Conservation (phyloP, 2,113 vertebrate genomes). For the Axis porcinus region DNA sequence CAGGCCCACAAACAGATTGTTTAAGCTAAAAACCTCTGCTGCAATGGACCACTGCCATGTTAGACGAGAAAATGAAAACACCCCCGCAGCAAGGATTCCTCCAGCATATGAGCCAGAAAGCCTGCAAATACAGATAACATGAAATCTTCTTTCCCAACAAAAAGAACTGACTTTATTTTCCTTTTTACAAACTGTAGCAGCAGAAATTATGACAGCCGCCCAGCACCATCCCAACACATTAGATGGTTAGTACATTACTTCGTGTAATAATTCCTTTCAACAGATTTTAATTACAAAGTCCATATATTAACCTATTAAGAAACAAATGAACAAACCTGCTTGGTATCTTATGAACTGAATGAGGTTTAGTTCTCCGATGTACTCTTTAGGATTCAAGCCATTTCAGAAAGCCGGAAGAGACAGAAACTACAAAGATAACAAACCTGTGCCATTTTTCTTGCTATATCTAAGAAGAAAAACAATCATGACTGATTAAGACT, state of each 20-base stretch:
- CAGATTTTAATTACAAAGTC: conserved; percentile 57
- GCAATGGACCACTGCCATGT: conserved; percentile 97
- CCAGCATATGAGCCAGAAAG: conserved; percentile 90
- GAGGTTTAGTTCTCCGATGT: conserved; percentile 15
- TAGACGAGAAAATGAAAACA: conserved; percentile 94
- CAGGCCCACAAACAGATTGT: conserved; percentile 96
- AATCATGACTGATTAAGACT: neutral
- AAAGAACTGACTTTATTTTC: conserved; percentile 79
- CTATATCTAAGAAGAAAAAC: neutral
- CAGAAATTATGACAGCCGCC: conserved; percentile 71
- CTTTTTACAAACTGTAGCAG: conserved; percentile 73
- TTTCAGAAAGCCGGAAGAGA: conserved; percentile 23
- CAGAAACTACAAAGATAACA: neutral
- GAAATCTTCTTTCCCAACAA: conserved; percentile 85
- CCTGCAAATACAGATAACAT: conserved; percentile 91
- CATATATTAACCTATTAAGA: neutral
- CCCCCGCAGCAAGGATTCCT: conserved; percentile 92
- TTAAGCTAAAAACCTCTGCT: conserved; percentile 97
- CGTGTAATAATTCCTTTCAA: conserved; percentile 63
- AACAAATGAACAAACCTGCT: conserved; percentile 20
- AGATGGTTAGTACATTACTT: conserved; percentile 65
- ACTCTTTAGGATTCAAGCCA: conserved; percentile 34
- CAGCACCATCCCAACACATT: conserved; percentile 72
- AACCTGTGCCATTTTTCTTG: neutral
- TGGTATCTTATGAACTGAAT: conserved; percentile 2